Evolutionary conservation across 1,140 invertebrate genomes (phyloP).

Genomic region (Drosophila pectinifera): DNA sequence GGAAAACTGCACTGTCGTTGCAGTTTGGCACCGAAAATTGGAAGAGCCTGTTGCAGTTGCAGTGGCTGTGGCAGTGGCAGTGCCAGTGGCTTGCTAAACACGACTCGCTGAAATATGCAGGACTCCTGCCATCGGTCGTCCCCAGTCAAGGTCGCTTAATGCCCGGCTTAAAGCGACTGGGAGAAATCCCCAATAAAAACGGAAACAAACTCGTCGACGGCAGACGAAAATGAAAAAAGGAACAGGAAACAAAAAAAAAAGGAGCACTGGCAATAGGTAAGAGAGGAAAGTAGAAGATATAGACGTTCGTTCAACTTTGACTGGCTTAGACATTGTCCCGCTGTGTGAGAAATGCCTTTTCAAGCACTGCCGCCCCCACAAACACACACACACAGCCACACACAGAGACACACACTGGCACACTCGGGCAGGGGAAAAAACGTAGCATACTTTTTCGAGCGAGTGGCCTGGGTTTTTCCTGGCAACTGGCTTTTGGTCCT

Average conservation of each 20-base stretch:
- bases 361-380: conserved; percentile 72
- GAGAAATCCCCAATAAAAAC: conserved; percentile 38
- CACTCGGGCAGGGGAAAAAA: conserved; percentile 47
- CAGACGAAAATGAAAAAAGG: conserved; percentile 17
- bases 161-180: conserved; percentile 36
- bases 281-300: conserved; percentile 16
- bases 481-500: conserved; percentile 47
- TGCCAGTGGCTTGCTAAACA: conserved; percentile 32
- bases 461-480: conserved; percentile 76
- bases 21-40: conserved; percentile 32
- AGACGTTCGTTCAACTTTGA: conserved; percentile 75
- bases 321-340: conserved; percentile 66
- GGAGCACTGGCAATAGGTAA: background rate
- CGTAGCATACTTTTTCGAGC: conserved; percentile 82
- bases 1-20: conserved; percentile 52
- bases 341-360: conserved; percentile 61
- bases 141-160: conserved; percentile 60
- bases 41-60: conserved; percentile 16
- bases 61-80: conserved; percentile 15
- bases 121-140: conserved; percentile 24
- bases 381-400: conserved; percentile 8
- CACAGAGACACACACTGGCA: conserved; percentile 8
- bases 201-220: conserved; percentile 30
- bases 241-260: conserved; percentile 17
- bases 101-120: conserved; percentile 43